phyloP scores from a whole-genome alignment of 1,140 invertebrate genomes.

The Chlorops oryzae region DNA sequence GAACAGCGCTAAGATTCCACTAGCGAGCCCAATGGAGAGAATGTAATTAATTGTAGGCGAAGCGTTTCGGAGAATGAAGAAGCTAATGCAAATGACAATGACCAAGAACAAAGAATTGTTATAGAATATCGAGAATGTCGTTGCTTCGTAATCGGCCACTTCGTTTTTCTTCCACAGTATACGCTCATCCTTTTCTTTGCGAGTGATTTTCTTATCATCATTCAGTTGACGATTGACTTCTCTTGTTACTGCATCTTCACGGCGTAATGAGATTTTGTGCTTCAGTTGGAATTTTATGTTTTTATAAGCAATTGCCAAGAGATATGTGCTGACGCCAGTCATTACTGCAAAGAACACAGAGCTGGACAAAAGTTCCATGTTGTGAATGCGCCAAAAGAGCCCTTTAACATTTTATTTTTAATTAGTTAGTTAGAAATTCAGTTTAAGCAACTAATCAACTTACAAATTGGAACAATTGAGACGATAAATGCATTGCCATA shows the following conservation, averaged over 20 bases:
- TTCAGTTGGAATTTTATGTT: slow-evolving; percentile 98
- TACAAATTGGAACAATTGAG: slow-evolving; percentile 93
- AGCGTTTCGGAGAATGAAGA: slow-evolving; percentile 87
- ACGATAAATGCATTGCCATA: slow-evolving; percentile 97
- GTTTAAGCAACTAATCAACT: slow-evolving; percentile 55
- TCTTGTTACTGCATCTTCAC: slow-evolving; percentile 91
- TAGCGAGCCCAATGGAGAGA: slow-evolving; percentile 76
- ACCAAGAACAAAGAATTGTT: slow-evolving; percentile 96
- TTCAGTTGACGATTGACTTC: slow-evolving; percentile 89
- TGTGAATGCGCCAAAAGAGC: slow-evolving; percentile 98
- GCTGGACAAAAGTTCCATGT: slow-evolving; percentile 88
- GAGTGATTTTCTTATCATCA: slow-evolving; percentile 97
- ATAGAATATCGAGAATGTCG: slow-evolving; percentile 98
- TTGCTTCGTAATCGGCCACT: slow-evolving; percentile 98
- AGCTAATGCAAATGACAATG: slow-evolving; percentile 89
- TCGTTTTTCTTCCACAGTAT: slow-evolving; percentile 99
- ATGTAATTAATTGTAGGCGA: slow-evolving; percentile 91
- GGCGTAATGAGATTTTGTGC: slow-evolving; percentile 94
- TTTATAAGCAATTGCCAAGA: slow-evolving; percentile 92
- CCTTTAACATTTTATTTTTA: slow-evolving; percentile 55
- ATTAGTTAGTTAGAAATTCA: too few relatives aligned
- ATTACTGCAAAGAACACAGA: slow-evolving; percentile 80
- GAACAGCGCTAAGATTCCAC: slow-evolving; percentile 81
- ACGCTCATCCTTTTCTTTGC: slow-evolving; percentile 97
- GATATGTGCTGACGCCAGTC: slow-evolving; percentile 82